A percentile compares a stretch with the other conserved stretches of the same genome.
Evolutionary conservation across 2,113 vertebrate species (phyloP).

Genomic region (Pangasianodon hypophthalmus): DNA sequence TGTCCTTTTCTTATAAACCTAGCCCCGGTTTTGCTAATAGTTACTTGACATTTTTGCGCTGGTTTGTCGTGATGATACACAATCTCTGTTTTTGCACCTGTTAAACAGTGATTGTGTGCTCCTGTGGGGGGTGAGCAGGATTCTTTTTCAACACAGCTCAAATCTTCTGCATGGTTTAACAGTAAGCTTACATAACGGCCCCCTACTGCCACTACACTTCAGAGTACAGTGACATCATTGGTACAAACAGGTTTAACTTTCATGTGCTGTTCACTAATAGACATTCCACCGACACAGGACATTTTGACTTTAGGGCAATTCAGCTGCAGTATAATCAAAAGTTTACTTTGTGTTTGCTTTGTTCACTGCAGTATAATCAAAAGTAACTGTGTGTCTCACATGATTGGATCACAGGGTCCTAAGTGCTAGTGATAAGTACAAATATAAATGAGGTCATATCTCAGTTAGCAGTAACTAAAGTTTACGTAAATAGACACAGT

Average conservation of each 20-base stretch:
- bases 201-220: neutral
- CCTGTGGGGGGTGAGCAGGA: constrained; percentile 22
- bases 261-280: neutral
- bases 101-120: constrained; percentile 35
- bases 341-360: neutral
- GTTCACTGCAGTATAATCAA: neutral
- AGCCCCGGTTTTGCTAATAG: neutral
- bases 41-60: neutral
- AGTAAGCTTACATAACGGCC: constrained; percentile 40
- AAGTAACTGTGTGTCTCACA: neutral
- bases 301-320: neutral
- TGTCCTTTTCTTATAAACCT: neutral
- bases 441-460: neutral
- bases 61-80: constrained; percentile 4
- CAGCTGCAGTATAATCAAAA: neutral
- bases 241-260: constrained; percentile 6
- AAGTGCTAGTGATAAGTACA: neutral
- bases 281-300: neutral
- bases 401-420: neutral
- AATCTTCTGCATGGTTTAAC: constrained; percentile 21
- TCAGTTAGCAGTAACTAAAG: neutral
- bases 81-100: constrained; percentile 18
- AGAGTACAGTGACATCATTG: constrained; percentile 28
- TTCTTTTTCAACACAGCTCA: constrained; percentile 34
- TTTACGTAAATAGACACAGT: constrained; percentile 2